These are phyloP conservation scores for Nomada ferruginata DNA, from an alignment of 2,888 invertebrate species.

Conservation along the genomic window DNA sequence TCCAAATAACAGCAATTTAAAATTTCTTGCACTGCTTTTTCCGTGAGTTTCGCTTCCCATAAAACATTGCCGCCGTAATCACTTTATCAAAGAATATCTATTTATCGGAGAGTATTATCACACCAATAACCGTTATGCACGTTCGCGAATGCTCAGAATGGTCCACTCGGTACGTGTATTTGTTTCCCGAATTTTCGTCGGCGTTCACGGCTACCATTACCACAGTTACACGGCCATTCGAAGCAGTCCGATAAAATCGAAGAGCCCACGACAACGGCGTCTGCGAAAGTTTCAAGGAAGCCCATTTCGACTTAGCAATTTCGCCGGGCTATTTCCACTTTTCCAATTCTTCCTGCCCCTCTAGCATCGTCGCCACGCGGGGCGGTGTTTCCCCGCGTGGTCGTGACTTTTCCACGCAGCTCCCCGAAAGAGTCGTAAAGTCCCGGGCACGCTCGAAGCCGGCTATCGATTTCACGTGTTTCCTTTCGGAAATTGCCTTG, in stretches of 20 bases:
- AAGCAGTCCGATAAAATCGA: slow-evolving; percentile 55
- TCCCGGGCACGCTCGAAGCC: slow-evolving; percentile 52
- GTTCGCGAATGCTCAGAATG: neutral
- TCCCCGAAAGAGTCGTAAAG: slow-evolving; percentile 62
- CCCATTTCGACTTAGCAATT: slow-evolving; percentile 64
- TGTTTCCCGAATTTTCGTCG: slow-evolving; percentile 13
- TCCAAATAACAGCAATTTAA: too few relatives aligned
- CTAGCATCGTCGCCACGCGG: slow-evolving; percentile 12
- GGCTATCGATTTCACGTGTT: slow-evolving; percentile 75
- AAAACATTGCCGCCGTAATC: too few relatives aligned
- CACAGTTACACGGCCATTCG: slow-evolving; percentile 40
- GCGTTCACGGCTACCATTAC: slow-evolving; percentile 33
- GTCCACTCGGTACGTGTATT: neutral
- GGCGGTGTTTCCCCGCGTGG: slow-evolving; percentile 48
- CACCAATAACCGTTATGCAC: neutral
- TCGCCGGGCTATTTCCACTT: slow-evolving; percentile 61
- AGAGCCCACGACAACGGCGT: slow-evolving; percentile 49
- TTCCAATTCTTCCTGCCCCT: slow-evolving; percentile 54
- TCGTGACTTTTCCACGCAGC: slow-evolving; percentile 68
- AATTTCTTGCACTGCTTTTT: too few relatives aligned
- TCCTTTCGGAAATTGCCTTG: slow-evolving; percentile 75
- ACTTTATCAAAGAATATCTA: too few relatives aligned
- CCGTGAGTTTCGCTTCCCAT: too few relatives aligned
- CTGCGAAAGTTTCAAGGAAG: slow-evolving; percentile 53
- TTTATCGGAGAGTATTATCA: neutral